Evolutionary conservation across 2,797 vertebrate genomes (phyloP), one percentile per base, ranked within the genome.

Genomic region (Crocodylus rhombifer): DNA sequence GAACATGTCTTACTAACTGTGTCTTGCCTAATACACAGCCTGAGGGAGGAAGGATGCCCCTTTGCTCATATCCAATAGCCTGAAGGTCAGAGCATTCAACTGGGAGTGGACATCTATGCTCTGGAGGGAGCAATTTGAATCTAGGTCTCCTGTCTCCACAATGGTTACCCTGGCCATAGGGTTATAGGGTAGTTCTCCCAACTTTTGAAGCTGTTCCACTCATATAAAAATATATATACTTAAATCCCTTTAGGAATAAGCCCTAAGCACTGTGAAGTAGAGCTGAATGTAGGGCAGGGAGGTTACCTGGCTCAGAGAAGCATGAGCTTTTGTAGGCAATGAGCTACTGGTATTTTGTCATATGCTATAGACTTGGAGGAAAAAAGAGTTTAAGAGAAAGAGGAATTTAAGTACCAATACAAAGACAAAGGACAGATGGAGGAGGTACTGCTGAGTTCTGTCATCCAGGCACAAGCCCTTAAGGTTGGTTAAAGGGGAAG

Each of bases 211-310:
- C 0, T 64, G 76, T 71, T 80, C 60, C 57, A 55, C 25, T 23
- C 21, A 5, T 73, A 79, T 51, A 51, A 51, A 51, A 11, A 58
- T 51, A 51, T 51, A 51, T 51, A 51, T 51, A 51, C 42, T 51
- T 51, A 51, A 80, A 69, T n/a, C 16, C 21, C 17, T 75, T 51
- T 69, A 14, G 63, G 36, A 0, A 0, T n/a, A 2, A n/a, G 4
- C 25, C 64, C 17, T 77, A 77, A 77, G n/a, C 7, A 33, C 69
- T 30, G 57, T 28, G 18, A 79, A 75, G 14, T 60, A 85, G 57
- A 80, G 21, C 14, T 69, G 81, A 51, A 11, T 51, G 42, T 51
- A 51, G 10, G 10, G 42, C 42, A 51, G 42, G 42, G 42, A 51
- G 42, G 42, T 51, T 51, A 51, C 42, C 42, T 51, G 6, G 42